Conservation (phyloP, 2,113 vertebrate genomes). For the Oncorhynchus clarkii region DNA sequence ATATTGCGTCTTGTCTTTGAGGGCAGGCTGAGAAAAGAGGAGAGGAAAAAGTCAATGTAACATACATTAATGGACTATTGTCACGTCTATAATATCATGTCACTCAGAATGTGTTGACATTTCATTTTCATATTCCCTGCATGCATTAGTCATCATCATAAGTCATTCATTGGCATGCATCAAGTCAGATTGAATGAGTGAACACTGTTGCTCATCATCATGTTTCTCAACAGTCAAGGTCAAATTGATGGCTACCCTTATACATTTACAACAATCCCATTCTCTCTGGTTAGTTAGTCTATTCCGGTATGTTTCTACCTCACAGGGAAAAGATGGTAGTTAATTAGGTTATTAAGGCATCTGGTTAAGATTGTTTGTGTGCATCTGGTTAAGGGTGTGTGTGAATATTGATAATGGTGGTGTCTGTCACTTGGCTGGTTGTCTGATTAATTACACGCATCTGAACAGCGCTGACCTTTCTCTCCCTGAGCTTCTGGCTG, state of each 20-base stretch:
- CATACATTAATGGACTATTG: slow-evolving; percentile 27
- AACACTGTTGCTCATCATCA: slow-evolving; percentile 30
- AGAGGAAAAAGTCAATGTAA: slow-evolving; percentile 20
- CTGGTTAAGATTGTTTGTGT: too few relatives aligned
- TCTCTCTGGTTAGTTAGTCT: slow-evolving; percentile 41
- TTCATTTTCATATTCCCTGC: slow-evolving; percentile 26
- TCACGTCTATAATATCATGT: slow-evolving; percentile 66
- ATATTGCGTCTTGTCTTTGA: too few relatives aligned
- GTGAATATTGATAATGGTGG: slow-evolving; percentile 74
- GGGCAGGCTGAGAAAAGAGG: too few relatives aligned
- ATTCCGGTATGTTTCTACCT: slow-evolving; percentile 29
- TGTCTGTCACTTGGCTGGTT: slow-evolving; percentile 70
- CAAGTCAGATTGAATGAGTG: slow-evolving; percentile 64
- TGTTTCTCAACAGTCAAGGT: slow-evolving; percentile 65
- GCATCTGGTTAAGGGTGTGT: background rate
- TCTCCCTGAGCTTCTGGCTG: slow-evolving; percentile 61
- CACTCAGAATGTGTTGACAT: slow-evolving; percentile 68
- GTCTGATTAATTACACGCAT: slow-evolving; percentile 87
- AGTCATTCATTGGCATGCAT: slow-evolving; percentile 60
- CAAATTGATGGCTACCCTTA: slow-evolving; percentile 69
- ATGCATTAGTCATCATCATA: too few relatives aligned
- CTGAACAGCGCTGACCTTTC: slow-evolving; percentile 78
- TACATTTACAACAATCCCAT: too few relatives aligned
- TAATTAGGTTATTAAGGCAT: too few relatives aligned
- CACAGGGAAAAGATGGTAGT: slow-evolving; percentile 1